phyloP scores from a whole-genome alignment of 2,888 invertebrate genomes.

The Tetragonula carbonaria region DNA sequence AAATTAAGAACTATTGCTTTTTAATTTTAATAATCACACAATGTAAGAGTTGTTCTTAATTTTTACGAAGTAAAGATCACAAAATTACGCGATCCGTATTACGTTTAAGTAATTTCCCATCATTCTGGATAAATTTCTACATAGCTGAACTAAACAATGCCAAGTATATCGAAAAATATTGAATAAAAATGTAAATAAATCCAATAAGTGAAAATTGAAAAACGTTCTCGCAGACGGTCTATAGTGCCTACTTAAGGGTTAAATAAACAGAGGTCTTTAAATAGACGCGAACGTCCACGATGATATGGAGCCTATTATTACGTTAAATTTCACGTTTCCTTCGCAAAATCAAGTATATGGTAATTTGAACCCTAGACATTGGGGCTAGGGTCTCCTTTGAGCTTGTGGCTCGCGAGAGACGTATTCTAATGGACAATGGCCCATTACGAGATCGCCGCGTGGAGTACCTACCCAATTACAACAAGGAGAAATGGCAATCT shows the following conservation, averaged over 20 bases:
- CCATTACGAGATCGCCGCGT: conserved; percentile 68
- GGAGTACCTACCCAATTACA: conserved; percentile 75
- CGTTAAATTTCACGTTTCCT: conserved; percentile 45
- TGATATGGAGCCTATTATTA: conserved; percentile 43
- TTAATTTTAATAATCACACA: too few species aligned
- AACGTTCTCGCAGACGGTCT: too few species aligned
- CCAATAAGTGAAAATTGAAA: too few species aligned
- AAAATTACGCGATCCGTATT: too few species aligned
- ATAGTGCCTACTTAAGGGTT: not conserved
- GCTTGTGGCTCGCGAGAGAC: conserved; percentile 62
- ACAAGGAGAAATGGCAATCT: conserved; percentile 69
- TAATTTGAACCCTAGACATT: conserved; percentile 62
- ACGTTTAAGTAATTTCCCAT: too few species aligned
- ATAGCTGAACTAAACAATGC: too few species aligned
- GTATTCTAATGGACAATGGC: conserved; percentile 71
- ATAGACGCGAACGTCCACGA: not conserved
- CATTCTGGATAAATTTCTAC: too few species aligned
- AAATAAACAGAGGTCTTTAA: not conserved
- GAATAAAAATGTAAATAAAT: too few species aligned
- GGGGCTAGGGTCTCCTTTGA: conserved; percentile 60
- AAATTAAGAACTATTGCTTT: too few species aligned
- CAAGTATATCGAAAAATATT: too few species aligned
- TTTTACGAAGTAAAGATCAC: too few species aligned
- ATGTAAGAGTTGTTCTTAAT: too few species aligned
- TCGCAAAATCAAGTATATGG: conserved; percentile 44